Conservation (phyloP, 2,888 invertebrate species). For the Pheosia tremula region DNA sequence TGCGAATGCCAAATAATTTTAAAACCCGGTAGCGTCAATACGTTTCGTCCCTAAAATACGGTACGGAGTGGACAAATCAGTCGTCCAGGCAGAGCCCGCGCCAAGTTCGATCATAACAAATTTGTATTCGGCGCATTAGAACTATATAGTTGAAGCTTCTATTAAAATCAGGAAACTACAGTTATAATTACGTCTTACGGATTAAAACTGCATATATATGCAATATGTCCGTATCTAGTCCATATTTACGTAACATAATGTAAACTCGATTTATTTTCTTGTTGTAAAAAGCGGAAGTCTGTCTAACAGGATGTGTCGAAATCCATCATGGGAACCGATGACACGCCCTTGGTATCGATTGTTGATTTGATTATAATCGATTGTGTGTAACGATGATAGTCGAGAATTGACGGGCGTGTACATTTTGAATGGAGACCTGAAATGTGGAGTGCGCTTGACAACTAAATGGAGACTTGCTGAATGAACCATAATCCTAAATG, state of each 20-base stretch:
- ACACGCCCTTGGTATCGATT: slow-evolving; percentile 50
- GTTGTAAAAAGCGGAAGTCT: slow-evolving; percentile 42
- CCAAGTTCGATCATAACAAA: too few species aligned
- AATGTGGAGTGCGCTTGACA: slow-evolving; percentile 25
- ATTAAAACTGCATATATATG: slow-evolving; percentile 10
- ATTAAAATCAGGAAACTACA: slow-evolving; percentile 14
- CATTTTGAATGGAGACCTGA: slow-evolving; percentile 28
- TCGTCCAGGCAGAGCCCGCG: too few species aligned
- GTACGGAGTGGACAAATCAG: too few species aligned
- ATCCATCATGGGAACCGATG: slow-evolving; percentile 48
- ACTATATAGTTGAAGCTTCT: slow-evolving; percentile 4
- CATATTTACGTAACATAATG: slow-evolving; percentile 22
- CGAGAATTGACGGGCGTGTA: slow-evolving; percentile 32
- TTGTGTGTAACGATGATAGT: slow-evolving; percentile 36
- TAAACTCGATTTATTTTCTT: slow-evolving; percentile 16
- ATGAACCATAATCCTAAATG: not conserved
- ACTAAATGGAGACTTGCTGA: slow-evolving; percentile 13
- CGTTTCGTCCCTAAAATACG: too few species aligned
- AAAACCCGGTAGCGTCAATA: too few species aligned
- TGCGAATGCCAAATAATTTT: too few species aligned
- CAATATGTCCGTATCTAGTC: slow-evolving; percentile 14
- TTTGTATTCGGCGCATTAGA: not conserved
- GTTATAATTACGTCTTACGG: slow-evolving; percentile 14
- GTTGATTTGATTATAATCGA: slow-evolving; percentile 39
- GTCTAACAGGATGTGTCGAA: slow-evolving; percentile 41